Conservation (phyloP, 1,140 invertebrate genomes). For the Arion vulgaris region DNA sequence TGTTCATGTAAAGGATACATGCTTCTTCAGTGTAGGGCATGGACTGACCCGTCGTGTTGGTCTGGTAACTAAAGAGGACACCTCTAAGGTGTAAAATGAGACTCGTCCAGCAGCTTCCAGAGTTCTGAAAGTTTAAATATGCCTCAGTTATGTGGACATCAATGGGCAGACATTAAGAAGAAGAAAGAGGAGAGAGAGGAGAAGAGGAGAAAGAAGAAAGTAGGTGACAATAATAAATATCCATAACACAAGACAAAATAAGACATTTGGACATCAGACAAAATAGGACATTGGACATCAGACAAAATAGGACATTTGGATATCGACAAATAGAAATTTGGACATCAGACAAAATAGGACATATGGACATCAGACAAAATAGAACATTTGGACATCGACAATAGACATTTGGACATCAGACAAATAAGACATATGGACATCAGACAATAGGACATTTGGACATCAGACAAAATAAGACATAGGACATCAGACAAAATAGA, state of each 20-base stretch:
- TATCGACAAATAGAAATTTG: no score
- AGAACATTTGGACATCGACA: no score
- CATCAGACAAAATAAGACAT: no score
- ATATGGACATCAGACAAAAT: no score
- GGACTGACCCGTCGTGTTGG: slow-evolving; percentile 76
- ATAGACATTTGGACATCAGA: no score
- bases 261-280: no score
- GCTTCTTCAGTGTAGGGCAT: slow-evolving; percentile 89
- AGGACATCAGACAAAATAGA: no score
- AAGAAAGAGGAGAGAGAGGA: slow-evolving; percentile 31
- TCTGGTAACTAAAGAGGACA: slow-evolving; percentile 88
- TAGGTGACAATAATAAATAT: slow-evolving; percentile 12
- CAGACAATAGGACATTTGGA: no score
- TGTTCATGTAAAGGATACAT: slow-evolving; percentile 92
- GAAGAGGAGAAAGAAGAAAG: background rate
- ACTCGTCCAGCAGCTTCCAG: slow-evolving; percentile 79
- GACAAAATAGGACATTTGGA: no score
- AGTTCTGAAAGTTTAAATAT: slow-evolving; percentile 70
- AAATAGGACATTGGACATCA: no score
- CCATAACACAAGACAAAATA: background rate
- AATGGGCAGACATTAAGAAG: background rate
- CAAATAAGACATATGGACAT: no score
- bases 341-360: no score
- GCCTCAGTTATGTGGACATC: background rate
- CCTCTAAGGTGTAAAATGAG: slow-evolving; percentile 89